These are phyloP conservation scores for Cryptomyrus ogoouensis DNA, from an alignment of 2,113 vertebrate species.

Conservation along the genomic window DNA sequence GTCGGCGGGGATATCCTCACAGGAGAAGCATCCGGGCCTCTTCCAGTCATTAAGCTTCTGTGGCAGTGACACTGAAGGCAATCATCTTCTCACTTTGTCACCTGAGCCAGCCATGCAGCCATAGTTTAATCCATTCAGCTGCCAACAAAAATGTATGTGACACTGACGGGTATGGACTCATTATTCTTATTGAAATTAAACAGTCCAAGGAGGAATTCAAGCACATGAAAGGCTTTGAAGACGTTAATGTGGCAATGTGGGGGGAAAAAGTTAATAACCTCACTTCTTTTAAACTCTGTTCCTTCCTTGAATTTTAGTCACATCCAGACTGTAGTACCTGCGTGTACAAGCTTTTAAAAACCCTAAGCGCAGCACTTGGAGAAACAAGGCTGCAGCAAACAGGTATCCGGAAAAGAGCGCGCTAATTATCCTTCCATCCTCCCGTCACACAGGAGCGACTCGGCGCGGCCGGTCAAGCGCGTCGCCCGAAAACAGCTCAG, in stretches of 20 bases:
- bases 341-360: background rate
- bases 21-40: background rate
- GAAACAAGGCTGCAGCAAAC: background rate
- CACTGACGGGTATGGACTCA: background rate
- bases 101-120: background rate
- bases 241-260: background rate
- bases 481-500: background rate
- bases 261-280: background rate
- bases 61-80: background rate
- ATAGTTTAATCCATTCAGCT: background rate
- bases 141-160: background rate
- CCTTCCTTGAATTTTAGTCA: background rate
- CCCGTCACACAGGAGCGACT: background rate
- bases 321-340: background rate
- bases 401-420: background rate
- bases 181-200: conserved; percentile 1
- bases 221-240: background rate
- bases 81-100: background rate
- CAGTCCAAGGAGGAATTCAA: background rate
- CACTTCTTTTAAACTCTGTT: background rate
- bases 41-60: background rate
- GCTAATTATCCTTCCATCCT: background rate
- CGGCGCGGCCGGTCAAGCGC: background rate
- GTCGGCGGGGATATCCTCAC: background rate
- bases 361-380: background rate